Evolutionary conservation across 2,797 vertebrate species (phyloP).

Genomic region (Chiroxiphia lanceolata): DNA sequence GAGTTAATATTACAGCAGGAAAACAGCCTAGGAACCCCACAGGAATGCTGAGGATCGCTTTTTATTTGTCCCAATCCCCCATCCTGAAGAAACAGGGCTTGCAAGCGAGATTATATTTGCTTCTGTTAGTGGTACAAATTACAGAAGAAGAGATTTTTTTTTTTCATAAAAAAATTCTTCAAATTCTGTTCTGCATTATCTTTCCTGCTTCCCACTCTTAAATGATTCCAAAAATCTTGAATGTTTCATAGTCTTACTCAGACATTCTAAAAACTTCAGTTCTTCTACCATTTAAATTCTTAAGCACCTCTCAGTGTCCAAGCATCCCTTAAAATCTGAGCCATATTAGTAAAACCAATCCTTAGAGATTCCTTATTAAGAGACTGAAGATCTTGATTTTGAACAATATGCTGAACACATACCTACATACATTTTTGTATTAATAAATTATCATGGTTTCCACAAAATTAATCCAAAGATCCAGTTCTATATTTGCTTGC

Average conservation of each 20-base stretch:
- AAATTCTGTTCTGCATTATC: background rate
- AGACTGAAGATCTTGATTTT: background rate
- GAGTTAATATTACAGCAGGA: background rate
- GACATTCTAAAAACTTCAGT: background rate
- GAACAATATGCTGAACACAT: background rate
- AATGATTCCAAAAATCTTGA: background rate
- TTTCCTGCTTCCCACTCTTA: background rate
- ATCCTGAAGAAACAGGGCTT: background rate
- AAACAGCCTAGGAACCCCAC: background rate
- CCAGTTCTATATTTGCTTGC: background rate
- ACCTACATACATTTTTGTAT: background rate
- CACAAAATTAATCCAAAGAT: background rate
- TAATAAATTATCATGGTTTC: background rate
- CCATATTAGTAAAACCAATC: background rate
- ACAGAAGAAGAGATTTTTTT: background rate
- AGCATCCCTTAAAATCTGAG: background rate
- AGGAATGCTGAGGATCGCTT: background rate
- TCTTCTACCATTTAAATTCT: background rate
- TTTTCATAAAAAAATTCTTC: background rate
- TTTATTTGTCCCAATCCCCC: background rate
- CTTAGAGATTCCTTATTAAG: background rate
- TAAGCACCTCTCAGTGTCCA: background rate
- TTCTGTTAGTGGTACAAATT: background rate
- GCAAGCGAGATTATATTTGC: background rate
- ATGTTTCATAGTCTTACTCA: background rate